Evolutionary conservation across 2,113 vertebrate species (phyloP).

Genomic region (Loxodonta africana): DNA sequence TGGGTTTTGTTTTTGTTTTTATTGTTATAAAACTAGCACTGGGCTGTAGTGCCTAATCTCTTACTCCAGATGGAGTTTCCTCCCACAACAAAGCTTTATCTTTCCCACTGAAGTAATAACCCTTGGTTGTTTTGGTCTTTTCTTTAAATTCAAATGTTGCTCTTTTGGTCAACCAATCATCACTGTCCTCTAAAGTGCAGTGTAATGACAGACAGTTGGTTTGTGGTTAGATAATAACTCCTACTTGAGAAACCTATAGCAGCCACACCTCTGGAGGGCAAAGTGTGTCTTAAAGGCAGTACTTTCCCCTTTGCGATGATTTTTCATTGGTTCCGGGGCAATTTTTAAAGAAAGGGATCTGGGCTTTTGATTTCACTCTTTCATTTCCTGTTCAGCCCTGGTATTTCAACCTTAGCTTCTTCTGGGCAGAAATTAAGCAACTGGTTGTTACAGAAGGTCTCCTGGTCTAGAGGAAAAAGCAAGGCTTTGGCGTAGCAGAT

Average conservation of each 20-base stretch:
- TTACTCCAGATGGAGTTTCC: neutral
- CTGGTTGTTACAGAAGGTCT: conserved; percentile 42
- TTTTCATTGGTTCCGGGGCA: neutral
- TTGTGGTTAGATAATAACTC: conserved; percentile 75
- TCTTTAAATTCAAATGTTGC: conserved; percentile 59
- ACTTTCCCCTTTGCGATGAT: neutral
- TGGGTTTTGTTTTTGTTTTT: neutral
- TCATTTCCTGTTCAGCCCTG: conserved; percentile 62
- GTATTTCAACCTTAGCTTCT: conserved; percentile 72
- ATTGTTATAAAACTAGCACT: neutral
- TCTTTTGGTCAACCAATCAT: conserved; percentile 63
- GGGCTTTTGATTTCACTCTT: conserved; percentile 57
- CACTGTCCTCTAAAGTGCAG: neutral
- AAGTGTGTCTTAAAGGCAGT: neutral
- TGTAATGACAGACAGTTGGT: conserved; percentile 52
- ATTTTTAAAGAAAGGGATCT: neutral
- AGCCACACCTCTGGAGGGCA: conserved; percentile 63
- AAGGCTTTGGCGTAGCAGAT: conserved; percentile 1
- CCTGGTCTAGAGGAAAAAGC: neutral
- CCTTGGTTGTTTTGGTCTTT: neutral
- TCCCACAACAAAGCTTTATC: conserved; percentile 57
- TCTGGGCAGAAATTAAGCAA: conserved; percentile 72
- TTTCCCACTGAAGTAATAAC: neutral
- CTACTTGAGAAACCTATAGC: neutral
- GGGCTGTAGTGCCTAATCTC: conserved; percentile 62